phyloP scores from a whole-genome alignment of 2,113 vertebrate genomes.

The Lethenteron camtschaticum region DNA sequence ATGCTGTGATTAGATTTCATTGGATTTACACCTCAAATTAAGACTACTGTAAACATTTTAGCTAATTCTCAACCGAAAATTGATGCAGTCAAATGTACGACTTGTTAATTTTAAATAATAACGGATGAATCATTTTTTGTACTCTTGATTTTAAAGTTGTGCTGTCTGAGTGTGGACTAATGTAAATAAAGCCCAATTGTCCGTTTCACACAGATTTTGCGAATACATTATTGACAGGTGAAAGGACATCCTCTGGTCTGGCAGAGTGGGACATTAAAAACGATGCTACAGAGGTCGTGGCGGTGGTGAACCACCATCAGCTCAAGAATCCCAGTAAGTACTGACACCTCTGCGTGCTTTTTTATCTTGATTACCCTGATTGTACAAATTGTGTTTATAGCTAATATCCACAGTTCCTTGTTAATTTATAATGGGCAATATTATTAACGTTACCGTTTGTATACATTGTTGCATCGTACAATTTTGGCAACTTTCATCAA shows the following conservation, averaged over 20 bases:
- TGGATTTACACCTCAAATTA: too few relatives aligned
- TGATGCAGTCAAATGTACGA: slow-evolving; percentile 3
- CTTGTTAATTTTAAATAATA: not conserved
- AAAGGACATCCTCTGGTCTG: slow-evolving; percentile 75
- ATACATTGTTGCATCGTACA: slow-evolving; percentile 8
- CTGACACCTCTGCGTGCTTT: not conserved
- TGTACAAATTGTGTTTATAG: not conserved
- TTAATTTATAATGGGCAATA: not conserved
- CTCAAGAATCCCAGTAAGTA: slow-evolving; percentile 86
- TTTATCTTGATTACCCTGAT: not conserved
- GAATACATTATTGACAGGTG: slow-evolving; percentile 16
- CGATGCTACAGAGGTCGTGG: slow-evolving; percentile 77
- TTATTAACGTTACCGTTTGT: not conserved
- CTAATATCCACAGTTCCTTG: not conserved
- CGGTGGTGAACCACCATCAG: slow-evolving; percentile 91
- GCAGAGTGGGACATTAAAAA: slow-evolving; percentile 87
- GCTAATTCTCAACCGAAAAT: not conserved
- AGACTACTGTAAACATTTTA: not conserved
- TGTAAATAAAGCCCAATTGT: not conserved
- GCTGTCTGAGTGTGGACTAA: not conserved
- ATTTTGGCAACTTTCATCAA: slow-evolving; percentile 8
- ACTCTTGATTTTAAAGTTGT: not conserved
- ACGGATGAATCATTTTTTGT: not conserved
- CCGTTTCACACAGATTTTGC: not conserved
- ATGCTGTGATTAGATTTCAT: too few relatives aligned